These are phyloP conservation scores for Percina caprodes DNA, from an alignment of 2,113 vertebrate genomes.

Conservation along the genomic window DNA sequence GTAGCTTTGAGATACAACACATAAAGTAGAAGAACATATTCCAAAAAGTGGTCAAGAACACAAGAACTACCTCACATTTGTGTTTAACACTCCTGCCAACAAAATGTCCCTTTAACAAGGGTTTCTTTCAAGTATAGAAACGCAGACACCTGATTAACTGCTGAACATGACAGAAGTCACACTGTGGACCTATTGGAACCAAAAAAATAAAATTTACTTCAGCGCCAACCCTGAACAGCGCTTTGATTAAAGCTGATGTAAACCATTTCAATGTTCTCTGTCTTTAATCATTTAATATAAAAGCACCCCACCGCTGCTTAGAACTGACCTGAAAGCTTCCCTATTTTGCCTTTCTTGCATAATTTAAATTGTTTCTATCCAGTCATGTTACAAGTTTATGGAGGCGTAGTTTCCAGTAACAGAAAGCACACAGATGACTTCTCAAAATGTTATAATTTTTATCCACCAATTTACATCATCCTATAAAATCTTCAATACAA, in stretches of 20 bases:
- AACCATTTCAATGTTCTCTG: conserved; percentile 36
- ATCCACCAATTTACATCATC: not conserved
- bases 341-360: not conserved
- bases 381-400: not conserved
- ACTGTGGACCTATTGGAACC: conserved; percentile 19
- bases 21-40: not conserved
- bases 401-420: not conserved
- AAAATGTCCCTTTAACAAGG: not conserved
- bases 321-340: not conserved
- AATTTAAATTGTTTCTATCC: not conserved
- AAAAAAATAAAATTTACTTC: conserved; percentile 7
- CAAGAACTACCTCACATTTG: conserved; percentile 9
- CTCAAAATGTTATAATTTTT: not conserved
- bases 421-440: not conserved
- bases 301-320: conserved; percentile 12
- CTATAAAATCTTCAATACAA: not conserved
- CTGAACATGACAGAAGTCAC: conserved; percentile 27
- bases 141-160: conserved; percentile 28
- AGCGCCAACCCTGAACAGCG: conserved; percentile 14
- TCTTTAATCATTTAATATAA: conserved; percentile 53
- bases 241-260: conserved; percentile 32
- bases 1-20: conserved; percentile 2
- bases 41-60: not conserved
- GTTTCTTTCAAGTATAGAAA: conserved; percentile 24
- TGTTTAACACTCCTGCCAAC: not conserved